phyloP scores from a whole-genome alignment of 2,113 vertebrate species.

The Apeltes quadracus region DNA sequence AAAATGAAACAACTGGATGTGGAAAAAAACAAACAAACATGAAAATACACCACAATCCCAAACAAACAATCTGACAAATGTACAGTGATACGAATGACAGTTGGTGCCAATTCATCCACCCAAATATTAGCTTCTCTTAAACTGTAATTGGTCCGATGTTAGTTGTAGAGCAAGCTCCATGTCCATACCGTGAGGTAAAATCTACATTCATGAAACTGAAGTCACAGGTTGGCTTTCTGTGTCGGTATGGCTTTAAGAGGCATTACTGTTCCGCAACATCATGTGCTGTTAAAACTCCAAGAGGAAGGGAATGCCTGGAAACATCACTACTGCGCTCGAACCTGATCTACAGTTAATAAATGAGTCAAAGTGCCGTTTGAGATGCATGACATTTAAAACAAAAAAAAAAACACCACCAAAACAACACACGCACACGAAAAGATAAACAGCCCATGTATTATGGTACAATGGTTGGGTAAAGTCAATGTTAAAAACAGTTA shows the following conservation, averaged over 20 bases:
- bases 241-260: constrained; percentile 78
- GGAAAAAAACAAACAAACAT: constrained; percentile 35
- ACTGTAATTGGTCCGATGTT: constrained; percentile 79
- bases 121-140: no score
- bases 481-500: constrained; percentile 34
- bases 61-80: constrained; percentile 47
- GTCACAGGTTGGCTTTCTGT: constrained; percentile 73
- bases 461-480: constrained; percentile 46
- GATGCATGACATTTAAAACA: constrained; percentile 56
- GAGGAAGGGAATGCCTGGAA: constrained; percentile 75
- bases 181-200: constrained; percentile 80
- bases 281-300: constrained; percentile 71
- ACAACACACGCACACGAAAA: not conserved
- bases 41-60: constrained; percentile 47
- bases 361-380: constrained; percentile 72
- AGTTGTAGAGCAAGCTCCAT: constrained; percentile 69
- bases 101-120: constrained; percentile 43
- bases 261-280: constrained; percentile 57
- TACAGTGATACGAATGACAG: constrained; percentile 53
- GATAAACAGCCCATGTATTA: constrained; percentile 26
- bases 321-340: constrained; percentile 63
- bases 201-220: constrained; percentile 79
- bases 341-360: constrained; percentile 71
- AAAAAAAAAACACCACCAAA: not conserved
- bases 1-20: constrained; percentile 42